Evolutionary conservation across 2,888 invertebrate genomes (phyloP), one percentile per base, ranked within the genome.

Genomic region (Antheraea assamensis): DNA sequence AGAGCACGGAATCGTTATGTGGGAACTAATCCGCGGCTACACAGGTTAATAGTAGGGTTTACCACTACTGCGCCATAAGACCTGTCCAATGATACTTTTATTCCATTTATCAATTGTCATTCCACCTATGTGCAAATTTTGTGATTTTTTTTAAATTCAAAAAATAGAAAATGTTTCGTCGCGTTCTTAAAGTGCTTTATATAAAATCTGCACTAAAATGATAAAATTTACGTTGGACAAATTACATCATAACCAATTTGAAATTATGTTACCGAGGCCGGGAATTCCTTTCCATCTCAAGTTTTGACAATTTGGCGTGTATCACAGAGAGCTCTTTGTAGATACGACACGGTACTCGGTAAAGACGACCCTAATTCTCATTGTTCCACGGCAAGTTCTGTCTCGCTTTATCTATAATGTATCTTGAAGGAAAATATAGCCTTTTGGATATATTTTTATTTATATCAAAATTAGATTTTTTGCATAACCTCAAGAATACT

Each of bases 271-370:
- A 68, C 42, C 24, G 24, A 47, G 47, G 72, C 27, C 27, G 72
- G 47, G 58, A 64, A 72, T 64, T 49, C 42, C 47, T 61, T 64
- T 64, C 42, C 47, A 72, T 64, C 61, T 30, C 72, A 64, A 72
- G 72, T 72, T 72, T 64, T 72, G 72, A 64, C 72, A 61, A 47
- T 72, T 64, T 64, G 21, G 19, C 61, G 17, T 42, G 64, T 72
- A 72, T 24, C 47, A 64, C 64, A 35, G 64, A 42, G 31, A 64
- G 30, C 68, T 35, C 64, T 47, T 72, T 49, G 64, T 64, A 72
- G 64, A 72, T 72, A 72, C 68, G 66, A 31, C 19, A 31, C 19
- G 66, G 66, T 72, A 64, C 27, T 42, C 61, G 10, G 27, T 64
- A 3, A 72, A 64, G 42, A 42, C n/a, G 64, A 64, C 64, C 31